Base-by-base conservation (phyloP, 37 sponge, comb jelly and placozoan genomes). In the Ephydatia muelleri region DNA sequence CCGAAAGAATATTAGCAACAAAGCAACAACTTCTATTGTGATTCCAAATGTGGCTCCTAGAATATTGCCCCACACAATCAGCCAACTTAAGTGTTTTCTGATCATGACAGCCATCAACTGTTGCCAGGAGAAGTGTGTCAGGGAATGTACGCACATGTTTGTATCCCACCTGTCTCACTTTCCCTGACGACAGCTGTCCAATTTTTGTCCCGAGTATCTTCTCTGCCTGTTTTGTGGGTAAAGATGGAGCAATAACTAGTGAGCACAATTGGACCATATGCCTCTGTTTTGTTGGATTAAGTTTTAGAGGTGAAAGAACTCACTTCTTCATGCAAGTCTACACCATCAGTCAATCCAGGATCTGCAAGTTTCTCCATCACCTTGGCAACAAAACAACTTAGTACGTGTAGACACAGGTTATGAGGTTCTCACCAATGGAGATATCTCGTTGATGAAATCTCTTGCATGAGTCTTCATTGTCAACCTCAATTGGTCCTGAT, bases 31-130 rank as follows among this genome's bases (percentile, higher is more conserved):
- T 75, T 95, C 96, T 3, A 79, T 75, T 12, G 91, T 9, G 21
- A 91, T 26, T 22, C 96, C 96, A 1, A 91, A 31, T 3, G 87
- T 65, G 19, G 86, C 96, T 68, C 96, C 96, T 38, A 88, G 71
- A 3, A 88, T 28, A 38, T 87, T 90, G 0, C 96, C 94, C 88
- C 91, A 95, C 32, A 93, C 86, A 34, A 95, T 91, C 70, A 95
- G 43, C 96, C 94, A 93, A 67, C 86, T 87, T 49, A 95, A 69
- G 34, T 95, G 94, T 78, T 81, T 90, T 8, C 92, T 40, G 40
- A 95, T 88, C 86, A 95, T 93, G 3, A 83, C 75, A 12, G 90
- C 83, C 26, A 95, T 65, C 32, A 95, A 65, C 96, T 95, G 80
- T 16, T 57, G 57, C 19, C 57, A 57, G 57, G 57, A 57, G 57